A percentile compares a stretch with the other conserved stretches of the same genome.
phyloP scores from a whole-genome alignment of 2,888 invertebrate genomes.

The Cheilosia urbana region DNA sequence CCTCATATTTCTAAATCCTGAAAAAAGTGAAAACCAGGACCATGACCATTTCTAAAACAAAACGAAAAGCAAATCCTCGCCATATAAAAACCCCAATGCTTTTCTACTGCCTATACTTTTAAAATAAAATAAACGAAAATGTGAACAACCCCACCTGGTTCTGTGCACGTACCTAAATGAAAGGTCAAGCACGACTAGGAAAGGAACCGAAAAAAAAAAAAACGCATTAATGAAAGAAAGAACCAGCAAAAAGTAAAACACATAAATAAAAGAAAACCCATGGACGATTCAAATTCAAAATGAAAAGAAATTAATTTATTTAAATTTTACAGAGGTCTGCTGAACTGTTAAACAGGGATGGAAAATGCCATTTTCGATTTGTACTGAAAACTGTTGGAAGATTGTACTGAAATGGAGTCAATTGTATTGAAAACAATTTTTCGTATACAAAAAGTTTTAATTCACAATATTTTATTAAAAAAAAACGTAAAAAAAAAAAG shows the following conservation, averaged over 20 bases:
- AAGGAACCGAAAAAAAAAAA: slow-evolving; percentile 12
- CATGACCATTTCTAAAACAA: not conserved
- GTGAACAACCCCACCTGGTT: not conserved
- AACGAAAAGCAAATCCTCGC: not conserved
- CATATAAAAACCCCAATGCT: not conserved
- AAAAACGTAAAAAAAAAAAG: no score
- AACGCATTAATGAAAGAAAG: slow-evolving; percentile 7
- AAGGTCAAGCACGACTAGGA: slow-evolving; percentile 61
- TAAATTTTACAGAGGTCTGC: slow-evolving; percentile 52
- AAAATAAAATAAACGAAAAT: slow-evolving; percentile 13
- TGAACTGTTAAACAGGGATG: no score
- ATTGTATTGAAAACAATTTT: no score
- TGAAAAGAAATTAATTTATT: slow-evolving; percentile 39
- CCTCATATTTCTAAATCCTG: no score
- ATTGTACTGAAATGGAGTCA: no score
- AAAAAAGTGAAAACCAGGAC: no score
- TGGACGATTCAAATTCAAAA: slow-evolving; percentile 15
- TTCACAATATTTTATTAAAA: no score
- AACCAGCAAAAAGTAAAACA: not conserved
- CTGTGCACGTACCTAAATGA: slow-evolving; percentile 24
- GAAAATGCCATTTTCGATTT: no score
- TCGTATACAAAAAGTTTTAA: no score
- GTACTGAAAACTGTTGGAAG: no score
- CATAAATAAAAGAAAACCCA: slow-evolving; percentile 3
- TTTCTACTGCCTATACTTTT: not conserved